These are phyloP conservation scores for Ethmia dodecea DNA, from an alignment of 2,888 invertebrate species.

Conservation along the genomic window DNA sequence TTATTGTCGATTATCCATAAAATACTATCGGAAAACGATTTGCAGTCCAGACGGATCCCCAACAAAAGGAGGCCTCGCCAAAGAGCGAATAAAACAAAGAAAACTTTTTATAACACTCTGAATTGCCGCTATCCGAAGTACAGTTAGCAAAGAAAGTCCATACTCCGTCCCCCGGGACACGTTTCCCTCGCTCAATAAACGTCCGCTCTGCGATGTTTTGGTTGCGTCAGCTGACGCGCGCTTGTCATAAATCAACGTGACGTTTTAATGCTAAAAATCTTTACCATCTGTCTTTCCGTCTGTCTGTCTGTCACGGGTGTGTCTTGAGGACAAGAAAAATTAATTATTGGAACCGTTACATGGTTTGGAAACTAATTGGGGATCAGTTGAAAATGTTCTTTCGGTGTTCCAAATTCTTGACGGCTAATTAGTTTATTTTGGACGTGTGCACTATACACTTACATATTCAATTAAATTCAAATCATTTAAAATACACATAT, in stretches of 20 bases:
- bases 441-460: neutral
- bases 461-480: neutral
- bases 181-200: constrained; percentile 11
- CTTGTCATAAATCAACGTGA: constrained; percentile 12
- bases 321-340: neutral
- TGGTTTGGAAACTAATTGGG: neutral
- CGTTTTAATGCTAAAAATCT: constrained; percentile 4
- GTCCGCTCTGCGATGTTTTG: constrained; percentile 6
- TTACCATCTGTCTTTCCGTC: constrained; percentile 4
- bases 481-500: neutral
- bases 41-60: constrained; percentile 44
- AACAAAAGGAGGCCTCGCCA: constrained; percentile 24
- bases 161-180: constrained; percentile 8
- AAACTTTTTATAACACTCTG: constrained; percentile 56
- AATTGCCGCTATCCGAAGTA: constrained; percentile 40
- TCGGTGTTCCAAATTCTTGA: neutral
- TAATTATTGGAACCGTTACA: neutral
- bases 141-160: constrained; percentile 24
- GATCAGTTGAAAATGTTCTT: too few species aligned
- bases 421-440: neutral
- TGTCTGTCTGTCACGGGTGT: constrained; percentile 5
- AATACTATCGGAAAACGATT: constrained; percentile 71
- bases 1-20: constrained; percentile 63
- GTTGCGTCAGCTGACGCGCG: constrained; percentile 7
- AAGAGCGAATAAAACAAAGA: constrained; percentile 55